A percentile compares a stretch with the other conserved stretches of the same genome.
Evolutionary conservation across 92 coral and sea anemone species (phyloP).

Genomic region (Bergia puertoricense): DNA sequence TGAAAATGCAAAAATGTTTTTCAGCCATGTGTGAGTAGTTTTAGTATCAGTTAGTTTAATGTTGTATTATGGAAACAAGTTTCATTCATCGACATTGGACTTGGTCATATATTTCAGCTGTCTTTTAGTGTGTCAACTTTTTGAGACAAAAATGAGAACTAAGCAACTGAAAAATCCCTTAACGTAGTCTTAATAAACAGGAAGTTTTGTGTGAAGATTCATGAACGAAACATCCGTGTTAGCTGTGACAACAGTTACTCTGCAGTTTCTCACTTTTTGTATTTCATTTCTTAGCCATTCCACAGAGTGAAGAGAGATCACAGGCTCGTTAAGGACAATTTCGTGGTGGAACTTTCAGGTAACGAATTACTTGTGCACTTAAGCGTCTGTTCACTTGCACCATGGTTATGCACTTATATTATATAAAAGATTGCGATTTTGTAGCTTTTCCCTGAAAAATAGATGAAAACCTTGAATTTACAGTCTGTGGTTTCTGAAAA

Average conservation of each 20-base stretch:
- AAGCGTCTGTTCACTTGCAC: background rate
- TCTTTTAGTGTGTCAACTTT: too few relatives aligned
- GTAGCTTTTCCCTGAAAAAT: background rate
- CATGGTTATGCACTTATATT: background rate
- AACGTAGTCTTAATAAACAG: too few relatives aligned
- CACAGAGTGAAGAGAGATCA: constrained; percentile 84
- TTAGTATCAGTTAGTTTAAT: background rate
- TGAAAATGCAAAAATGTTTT: background rate
- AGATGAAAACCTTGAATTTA: background rate
- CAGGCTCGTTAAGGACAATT: constrained; percentile 85
- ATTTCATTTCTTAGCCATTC: constrained; percentile 18
- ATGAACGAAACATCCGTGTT: background rate
- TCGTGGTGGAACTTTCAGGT: constrained; percentile 95
- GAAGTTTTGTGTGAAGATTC: background rate
- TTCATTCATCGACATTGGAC: background rate
- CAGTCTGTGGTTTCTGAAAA: background rate
- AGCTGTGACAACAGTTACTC: background rate
- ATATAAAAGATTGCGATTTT: background rate
- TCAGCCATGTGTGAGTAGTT: background rate
- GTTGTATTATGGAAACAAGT: too few relatives aligned
- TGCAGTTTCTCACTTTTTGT: background rate
- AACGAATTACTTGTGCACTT: background rate
- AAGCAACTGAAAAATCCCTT: too few relatives aligned
- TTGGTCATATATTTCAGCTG: background rate
- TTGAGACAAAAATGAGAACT: too few relatives aligned